Base-by-base conservation (phyloP, 2,113 vertebrate species). In the human region DNA sequence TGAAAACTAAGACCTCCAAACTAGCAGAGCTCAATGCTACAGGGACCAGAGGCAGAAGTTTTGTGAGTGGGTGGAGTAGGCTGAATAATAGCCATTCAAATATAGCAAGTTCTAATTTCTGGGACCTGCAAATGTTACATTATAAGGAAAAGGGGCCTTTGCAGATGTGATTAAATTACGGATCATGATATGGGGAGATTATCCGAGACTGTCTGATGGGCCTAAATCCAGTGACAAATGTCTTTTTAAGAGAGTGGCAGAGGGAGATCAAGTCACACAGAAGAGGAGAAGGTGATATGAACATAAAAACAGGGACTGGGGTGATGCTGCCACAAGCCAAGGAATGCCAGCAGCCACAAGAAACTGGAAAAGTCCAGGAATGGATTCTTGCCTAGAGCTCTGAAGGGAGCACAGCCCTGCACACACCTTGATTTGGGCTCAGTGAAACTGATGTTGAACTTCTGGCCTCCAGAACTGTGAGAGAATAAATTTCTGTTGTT, bases 81-180 rank as follows among this genome's bases (percentile, higher is more conserved):
- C 35, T 13, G 70, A 68, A 32, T 90, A n/a, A 76, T 40, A 8
- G 18, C 17, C 83, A 86, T 35, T 35, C 85, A 30, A 85, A 78
- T 32, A 40, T 17, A 48, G 13, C 35, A 78, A 72, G 50, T 64
- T 48, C 43, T 87, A 32, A 84, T 84, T 68, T 68, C 61, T 87
- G 75, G 80, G 90, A 66, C 50, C 30, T 83, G 35, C 59, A 48
- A 75, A 85, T 82, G 45, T 88, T 82, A 75, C 91, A 72, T 64
- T 92, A 25, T 70, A 89, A 92, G 75, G 90, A 59, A 90, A 86
- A 93, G 59, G 18, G 16, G 50, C 87, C 55, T 96, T 83, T 95
- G 40, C 5, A 61, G 45, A 81, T 55, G 14, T 52, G 40, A 97
- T 80, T 92, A 68, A 91, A 72, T 81, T 89, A 80, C 96, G 81